phyloP scores from a whole-genome alignment of 92 coral and sea anemone genomes.

The Blastomussa wellsi region DNA sequence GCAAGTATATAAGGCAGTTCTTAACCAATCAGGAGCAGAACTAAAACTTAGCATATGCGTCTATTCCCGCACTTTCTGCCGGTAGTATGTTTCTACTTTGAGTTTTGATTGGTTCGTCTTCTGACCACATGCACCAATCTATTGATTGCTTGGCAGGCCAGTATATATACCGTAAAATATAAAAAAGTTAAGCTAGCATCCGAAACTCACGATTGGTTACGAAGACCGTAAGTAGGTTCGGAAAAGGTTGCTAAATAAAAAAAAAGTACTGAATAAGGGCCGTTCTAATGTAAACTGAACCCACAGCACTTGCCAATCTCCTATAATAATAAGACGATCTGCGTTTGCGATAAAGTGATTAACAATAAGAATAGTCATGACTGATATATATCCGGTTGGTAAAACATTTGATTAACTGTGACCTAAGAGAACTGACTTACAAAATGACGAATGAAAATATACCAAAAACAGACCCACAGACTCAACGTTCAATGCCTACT shows the following conservation, averaged over 20 bases:
- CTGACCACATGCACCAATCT: neutral
- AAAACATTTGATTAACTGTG: neutral
- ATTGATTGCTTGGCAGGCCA: neutral
- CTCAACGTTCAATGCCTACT: neutral
- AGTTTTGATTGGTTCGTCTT: neutral
- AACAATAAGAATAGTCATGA: no score
- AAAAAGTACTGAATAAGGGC: no score
- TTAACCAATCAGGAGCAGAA: neutral
- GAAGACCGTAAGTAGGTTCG: no score
- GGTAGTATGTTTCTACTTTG: neutral
- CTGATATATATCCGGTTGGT: neutral
- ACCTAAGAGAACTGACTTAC: neutral
- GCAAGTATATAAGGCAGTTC: neutral
- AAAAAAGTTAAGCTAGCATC: no score
- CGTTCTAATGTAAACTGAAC: no score
- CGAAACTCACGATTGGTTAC: no score
- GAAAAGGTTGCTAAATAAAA: no score
- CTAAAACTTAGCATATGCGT: neutral
- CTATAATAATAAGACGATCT: no score
- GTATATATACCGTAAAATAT: neutral
- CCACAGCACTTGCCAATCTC: no score
- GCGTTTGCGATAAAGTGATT: no score
- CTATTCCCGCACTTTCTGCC: neutral
- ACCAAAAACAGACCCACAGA: neutral
- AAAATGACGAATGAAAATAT: neutral